A percentile compares a stretch with the other conserved stretches of the same genome.
phyloP scores from a whole-genome alignment of 1,140 invertebrate species.

The Trigoniulus corallinus region DNA sequence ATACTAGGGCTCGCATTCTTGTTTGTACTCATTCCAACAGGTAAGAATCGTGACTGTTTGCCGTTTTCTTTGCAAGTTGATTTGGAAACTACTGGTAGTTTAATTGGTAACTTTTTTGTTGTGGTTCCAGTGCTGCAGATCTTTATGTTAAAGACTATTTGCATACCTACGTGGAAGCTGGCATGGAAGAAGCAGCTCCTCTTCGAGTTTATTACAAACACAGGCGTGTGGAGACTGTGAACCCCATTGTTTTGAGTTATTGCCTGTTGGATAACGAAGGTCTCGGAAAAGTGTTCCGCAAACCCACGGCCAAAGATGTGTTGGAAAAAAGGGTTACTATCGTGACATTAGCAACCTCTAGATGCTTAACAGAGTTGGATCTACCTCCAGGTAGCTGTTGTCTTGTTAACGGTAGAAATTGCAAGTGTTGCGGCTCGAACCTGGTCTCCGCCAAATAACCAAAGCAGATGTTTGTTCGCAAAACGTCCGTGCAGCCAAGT shows the following conservation, averaged over 20 bases:
- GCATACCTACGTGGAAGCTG: constrained; percentile 50
- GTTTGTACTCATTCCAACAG: constrained; percentile 82
- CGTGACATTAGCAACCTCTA: constrained; percentile 63
- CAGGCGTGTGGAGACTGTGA: constrained; percentile 56
- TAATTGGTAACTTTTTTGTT: constrained; percentile 5
- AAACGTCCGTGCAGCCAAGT: too few species aligned
- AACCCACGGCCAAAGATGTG: constrained; percentile 53
- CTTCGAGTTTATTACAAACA: constrained; percentile 70
- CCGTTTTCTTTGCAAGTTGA: background rate
- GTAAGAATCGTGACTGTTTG: constrained; percentile 14
- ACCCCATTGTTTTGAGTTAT: constrained; percentile 51
- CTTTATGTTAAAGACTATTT: constrained; percentile 64
- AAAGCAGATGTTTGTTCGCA: too few species aligned
- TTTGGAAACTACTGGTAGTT: background rate
- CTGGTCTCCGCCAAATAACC: too few species aligned
- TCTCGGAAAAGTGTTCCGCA: constrained; percentile 34
- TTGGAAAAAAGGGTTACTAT: constrained; percentile 57
- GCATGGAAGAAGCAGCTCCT: constrained; percentile 45
- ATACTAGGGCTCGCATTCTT: constrained; percentile 48
- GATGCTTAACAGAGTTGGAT: constrained; percentile 48
- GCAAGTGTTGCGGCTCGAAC: too few species aligned
- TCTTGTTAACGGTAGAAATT: too few species aligned
- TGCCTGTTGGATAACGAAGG: constrained; percentile 48
- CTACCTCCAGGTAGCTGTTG: constrained; percentile 34
- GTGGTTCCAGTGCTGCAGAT: constrained; percentile 34